These are phyloP conservation scores for Drosophila asahinai DNA, from an alignment of 1,140 invertebrate genomes.

Conservation along the genomic window DNA sequence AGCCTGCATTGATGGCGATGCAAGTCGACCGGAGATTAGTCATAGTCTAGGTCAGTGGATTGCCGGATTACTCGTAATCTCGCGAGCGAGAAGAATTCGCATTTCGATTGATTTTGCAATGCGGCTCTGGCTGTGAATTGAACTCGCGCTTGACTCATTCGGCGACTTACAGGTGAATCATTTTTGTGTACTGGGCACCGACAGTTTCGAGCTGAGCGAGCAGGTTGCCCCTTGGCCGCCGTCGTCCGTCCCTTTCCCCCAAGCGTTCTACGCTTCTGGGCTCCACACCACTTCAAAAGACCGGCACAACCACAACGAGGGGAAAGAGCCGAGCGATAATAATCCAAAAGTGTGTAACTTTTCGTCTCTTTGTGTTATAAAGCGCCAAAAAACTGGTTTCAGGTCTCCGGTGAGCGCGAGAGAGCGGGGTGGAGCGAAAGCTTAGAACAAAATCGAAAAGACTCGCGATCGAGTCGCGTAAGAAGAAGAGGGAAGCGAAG, in stretches of 20 bases:
- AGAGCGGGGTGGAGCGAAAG: slow-evolving; percentile 22
- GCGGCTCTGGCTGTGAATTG: slow-evolving; percentile 16
- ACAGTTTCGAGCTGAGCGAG: slow-evolving; percentile 28
- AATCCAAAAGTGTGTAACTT: slow-evolving; percentile 67
- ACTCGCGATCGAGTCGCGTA: slow-evolving; percentile 28
- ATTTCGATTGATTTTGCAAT: slow-evolving; percentile 28
- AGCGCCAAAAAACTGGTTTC: slow-evolving; percentile 50
- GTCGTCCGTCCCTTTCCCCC: too few relatives aligned
- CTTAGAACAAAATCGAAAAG: slow-evolving; percentile 74
- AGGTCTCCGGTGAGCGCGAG: background rate
- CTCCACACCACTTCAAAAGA: too few relatives aligned
- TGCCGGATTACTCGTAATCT: slow-evolving; percentile 3
- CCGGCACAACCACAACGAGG: slow-evolving; percentile 28
- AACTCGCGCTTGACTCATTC: slow-evolving; percentile 29
- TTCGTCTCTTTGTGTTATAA: slow-evolving; percentile 34
- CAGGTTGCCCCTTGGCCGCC: slow-evolving; percentile 9
- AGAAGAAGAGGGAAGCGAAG: slow-evolving; percentile 22
- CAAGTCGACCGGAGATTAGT: background rate
- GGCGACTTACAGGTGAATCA: slow-evolving; percentile 43
- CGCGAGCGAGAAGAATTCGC: slow-evolving; percentile 11
- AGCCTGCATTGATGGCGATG: background rate
- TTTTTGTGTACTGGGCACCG: slow-evolving; percentile 28
- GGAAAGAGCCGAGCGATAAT: slow-evolving; percentile 42
- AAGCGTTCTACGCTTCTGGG: slow-evolving; percentile 6
- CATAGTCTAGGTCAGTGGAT: slow-evolving; percentile 33